Percentiles rank a stretch among this genome's conserved stretches.
Evolutionary conservation across 2,888 invertebrate genomes (phyloP).

Genomic region (Creontiades dilutus): DNA sequence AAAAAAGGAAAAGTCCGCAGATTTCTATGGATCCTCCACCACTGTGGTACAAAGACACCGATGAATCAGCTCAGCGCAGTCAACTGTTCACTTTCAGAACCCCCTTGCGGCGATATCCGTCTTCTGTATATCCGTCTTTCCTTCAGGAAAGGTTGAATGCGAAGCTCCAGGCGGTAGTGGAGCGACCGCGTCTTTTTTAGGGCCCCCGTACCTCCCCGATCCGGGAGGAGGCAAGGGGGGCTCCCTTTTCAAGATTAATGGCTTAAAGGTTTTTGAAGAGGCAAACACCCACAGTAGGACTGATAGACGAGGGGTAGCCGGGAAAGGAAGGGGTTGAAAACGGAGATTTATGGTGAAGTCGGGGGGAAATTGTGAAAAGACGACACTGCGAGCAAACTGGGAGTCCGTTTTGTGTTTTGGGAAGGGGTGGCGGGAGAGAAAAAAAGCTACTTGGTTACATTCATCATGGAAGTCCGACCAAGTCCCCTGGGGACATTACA

Average conservation of each 20-base stretch:
- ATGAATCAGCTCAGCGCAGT: constrained; percentile 28
- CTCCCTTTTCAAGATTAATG: constrained; percentile 39
- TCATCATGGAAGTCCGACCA: constrained; percentile 24
- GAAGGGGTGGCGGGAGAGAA: neutral
- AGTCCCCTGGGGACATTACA: neutral
- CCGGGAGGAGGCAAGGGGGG: neutral
- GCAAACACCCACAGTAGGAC: neutral
- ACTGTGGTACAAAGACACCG: constrained; percentile 1
- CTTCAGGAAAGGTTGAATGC: constrained; percentile 33
- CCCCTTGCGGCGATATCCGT: constrained; percentile 35
- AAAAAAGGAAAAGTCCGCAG: neutral
- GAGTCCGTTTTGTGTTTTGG: constrained; percentile 4
- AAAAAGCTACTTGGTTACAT: constrained; percentile 34
- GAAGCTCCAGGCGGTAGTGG: neutral
- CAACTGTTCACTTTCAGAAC: constrained; percentile 36
- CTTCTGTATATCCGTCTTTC: neutral
- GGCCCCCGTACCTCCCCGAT: neutral
- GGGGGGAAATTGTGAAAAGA: constrained; percentile 42
- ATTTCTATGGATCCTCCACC: constrained; percentile 2
- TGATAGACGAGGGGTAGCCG: neutral
- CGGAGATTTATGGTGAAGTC: constrained; percentile 38
- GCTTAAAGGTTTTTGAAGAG: constrained; percentile 43
- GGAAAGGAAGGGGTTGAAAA: constrained; percentile 17
- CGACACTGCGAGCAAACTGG: neutral
- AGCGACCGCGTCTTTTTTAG: constrained; percentile 27